These are phyloP conservation scores for Ondatra zibethicus DNA, from an alignment of 2,113 vertebrate species.

Conservation along the genomic window DNA sequence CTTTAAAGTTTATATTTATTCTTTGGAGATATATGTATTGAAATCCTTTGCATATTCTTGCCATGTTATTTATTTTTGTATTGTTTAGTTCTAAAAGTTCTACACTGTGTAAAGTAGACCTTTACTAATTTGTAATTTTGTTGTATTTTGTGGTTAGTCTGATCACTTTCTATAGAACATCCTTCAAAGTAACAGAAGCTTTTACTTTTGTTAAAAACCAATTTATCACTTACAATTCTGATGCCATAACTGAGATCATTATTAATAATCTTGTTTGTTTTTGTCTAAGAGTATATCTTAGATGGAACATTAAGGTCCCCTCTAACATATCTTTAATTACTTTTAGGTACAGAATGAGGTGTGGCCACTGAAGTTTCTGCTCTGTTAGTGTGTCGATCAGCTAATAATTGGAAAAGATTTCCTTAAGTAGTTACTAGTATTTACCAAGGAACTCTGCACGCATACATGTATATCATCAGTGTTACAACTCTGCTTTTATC, in stretches of 20 bases:
- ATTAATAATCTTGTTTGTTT: not conserved
- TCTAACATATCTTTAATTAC: not conserved
- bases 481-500: not conserved
- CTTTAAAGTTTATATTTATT: not conserved
- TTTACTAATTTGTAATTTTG: not conserved
- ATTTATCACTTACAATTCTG: not conserved
- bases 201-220: not conserved
- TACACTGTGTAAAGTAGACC: not conserved
- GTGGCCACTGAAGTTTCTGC: not conserved
- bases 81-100: not conserved
- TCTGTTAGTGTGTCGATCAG: not conserved
- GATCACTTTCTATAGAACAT: not conserved
- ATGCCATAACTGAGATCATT: not conserved
- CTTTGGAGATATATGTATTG: not conserved
- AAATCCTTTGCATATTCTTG: not conserved
- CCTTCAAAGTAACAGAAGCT: not conserved
- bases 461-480: not conserved
- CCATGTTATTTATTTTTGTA: not conserved
- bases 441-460: not conserved
- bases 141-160: not conserved
- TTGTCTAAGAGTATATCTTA: not conserved
- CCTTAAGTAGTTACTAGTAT: not conserved
- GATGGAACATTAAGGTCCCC: not conserved
- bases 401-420: not conserved
- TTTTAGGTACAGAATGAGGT: not conserved